Evolutionary conservation across 2,888 invertebrate genomes (phyloP).

Genomic region (Malachius bipustulatus): DNA sequence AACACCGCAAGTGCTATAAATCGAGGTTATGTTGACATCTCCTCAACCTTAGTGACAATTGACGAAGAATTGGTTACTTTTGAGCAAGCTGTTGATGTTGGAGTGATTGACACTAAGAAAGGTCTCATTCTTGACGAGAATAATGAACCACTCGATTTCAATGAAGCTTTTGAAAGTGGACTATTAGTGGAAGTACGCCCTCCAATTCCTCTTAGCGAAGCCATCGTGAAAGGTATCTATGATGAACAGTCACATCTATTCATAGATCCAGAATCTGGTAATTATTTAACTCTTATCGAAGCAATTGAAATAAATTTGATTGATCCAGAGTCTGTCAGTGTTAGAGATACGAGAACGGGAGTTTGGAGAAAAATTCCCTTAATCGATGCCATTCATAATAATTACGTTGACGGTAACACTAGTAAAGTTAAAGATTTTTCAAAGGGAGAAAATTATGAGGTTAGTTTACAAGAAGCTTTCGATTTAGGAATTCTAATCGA

Average conservation of each 20-base stretch:
- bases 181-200: conserved; percentile 68
- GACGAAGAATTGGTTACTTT: conserved; percentile 73
- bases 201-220: conserved; percentile 71
- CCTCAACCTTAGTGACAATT: conserved; percentile 74
- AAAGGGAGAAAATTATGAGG: conserved; percentile 48
- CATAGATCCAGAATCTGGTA: conserved; percentile 68
- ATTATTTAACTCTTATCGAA: conserved; percentile 66
- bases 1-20: conserved; percentile 74
- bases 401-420: conserved; percentile 59
- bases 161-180: conserved; percentile 76
- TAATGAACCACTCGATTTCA: conserved; percentile 53
- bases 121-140: conserved; percentile 55
- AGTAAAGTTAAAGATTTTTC: conserved; percentile 60
- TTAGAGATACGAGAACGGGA: conserved; percentile 65
- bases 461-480: conserved; percentile 65
- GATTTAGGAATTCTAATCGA: conserved; percentile 70
- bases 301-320: conserved; percentile 72
- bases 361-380: conserved; percentile 66
- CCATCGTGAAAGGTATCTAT: conserved; percentile 68
- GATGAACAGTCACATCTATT: conserved; percentile 69
- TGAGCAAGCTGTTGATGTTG: conserved; percentile 66
- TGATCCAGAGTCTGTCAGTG: conserved; percentile 71
- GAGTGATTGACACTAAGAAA: conserved; percentile 61
- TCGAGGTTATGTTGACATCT: conserved; percentile 72
- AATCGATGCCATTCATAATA: conserved; percentile 64